Evolutionary conservation across 2,797 vertebrate species (phyloP), one percentile per base, ranked within the genome.

Genomic region (Sebastes diaconus): DNA sequence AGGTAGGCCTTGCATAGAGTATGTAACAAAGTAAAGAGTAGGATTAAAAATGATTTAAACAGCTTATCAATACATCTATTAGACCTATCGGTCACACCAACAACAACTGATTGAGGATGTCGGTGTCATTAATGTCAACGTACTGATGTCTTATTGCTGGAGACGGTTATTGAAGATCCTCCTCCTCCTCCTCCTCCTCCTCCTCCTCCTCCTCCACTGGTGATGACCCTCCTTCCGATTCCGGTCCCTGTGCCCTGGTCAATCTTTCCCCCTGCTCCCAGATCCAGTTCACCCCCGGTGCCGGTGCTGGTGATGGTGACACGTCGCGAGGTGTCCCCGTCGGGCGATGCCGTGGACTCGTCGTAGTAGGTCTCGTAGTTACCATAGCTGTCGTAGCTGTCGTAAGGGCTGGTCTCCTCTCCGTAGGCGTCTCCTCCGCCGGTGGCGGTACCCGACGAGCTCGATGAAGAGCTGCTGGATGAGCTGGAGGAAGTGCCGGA

Each of bases 341-440:
- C 93, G 0, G 96, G 94, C 0, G 61, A 6, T 0, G 83, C 13
- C 0, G 93, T 96, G 3, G 92, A 24, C 70, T 95, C 95, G 0
- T 94, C 92, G 13, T 95, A 95, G 84, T 94, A 94, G 16, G 25
- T 58, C 0, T 90, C 92, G 18, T 95, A 95, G 83, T 36, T 76
- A 0, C 16, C 87, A 1, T 95, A 95, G 52, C 0, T 4, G 4
- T 94, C 93, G 2, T 94, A 94, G 78, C 24, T 42, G 1, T 93
- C 91, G 1, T 96, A 94, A 1, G 86, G 59, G 58, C 52, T 29
- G 61, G 24, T 27, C 42, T 93, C 92, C 20, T 89, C 92, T 2
- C 63, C 82, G 4, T 92, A 87, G 34, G 67, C 22, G 1, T 93
- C 85, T 1, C 78, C 93, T 13, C 54, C 85, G 2, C 34, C 77